Evolutionary conservation across 2,888 invertebrate species (phyloP).

Genomic region (Eupithecia vulgata): DNA sequence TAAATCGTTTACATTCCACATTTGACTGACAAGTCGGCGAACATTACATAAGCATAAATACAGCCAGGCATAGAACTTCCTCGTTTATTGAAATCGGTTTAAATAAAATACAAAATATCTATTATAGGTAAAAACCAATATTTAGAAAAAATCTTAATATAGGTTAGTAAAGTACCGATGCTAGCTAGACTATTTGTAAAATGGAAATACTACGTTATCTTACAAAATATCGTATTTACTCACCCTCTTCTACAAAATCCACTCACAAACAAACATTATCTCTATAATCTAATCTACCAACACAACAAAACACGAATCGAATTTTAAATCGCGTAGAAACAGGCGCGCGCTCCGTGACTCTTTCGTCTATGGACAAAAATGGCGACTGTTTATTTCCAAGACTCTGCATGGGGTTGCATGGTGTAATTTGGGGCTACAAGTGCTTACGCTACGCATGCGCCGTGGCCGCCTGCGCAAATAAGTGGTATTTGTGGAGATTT

Average conservation of each 20-base stretch:
- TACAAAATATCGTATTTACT: background rate
- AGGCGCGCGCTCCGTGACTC: conserved; percentile 60
- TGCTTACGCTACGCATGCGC: conserved; percentile 81
- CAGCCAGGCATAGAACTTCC: background rate
- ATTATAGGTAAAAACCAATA: no score
- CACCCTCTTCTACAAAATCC: conserved; percentile 9
- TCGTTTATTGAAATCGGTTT: background rate
- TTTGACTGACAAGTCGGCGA: background rate
- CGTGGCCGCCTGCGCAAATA: conserved; percentile 77
- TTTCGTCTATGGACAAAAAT: conserved; percentile 70
- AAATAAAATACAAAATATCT: no score
- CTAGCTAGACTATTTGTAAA: background rate
- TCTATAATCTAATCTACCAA: conserved; percentile 22
- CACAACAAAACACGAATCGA: conserved; percentile 42
- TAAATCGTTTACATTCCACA: no score
- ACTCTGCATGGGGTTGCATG: conserved; percentile 76
- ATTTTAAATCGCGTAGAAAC: conserved; percentile 43
- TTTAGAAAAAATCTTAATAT: no score
- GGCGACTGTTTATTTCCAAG: conserved; percentile 73
- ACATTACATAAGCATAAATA: background rate
- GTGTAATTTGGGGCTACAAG: conserved; percentile 79
- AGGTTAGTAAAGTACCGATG: no score
- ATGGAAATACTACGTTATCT: background rate
- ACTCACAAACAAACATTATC: conserved; percentile 6
- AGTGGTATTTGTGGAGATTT: conserved; percentile 60